Base-by-base conservation (phyloP, 2,888 invertebrate genomes). In the Oscheius sp. region DNA sequence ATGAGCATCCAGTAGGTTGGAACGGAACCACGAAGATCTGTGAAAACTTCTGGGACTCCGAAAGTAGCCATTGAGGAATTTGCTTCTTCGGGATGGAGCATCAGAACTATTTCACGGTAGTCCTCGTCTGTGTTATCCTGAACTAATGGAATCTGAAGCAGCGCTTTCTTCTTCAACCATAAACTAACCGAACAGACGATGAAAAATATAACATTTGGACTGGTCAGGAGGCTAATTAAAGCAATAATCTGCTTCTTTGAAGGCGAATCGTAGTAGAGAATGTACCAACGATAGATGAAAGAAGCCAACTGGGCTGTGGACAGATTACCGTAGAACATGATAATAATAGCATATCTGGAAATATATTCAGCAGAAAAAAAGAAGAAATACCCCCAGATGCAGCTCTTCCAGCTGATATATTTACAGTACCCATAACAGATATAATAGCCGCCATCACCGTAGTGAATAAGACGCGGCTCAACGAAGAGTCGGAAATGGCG, bases 51-150 rank as follows among this genome's bases (percentile, higher is more conserved):
- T 5, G 43, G 43, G 18, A 23, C 43, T 2, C 9, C 43, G 21
- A 43, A 43, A 2, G 41, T n/a, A 6, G 35, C 35, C 23, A 21
- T 21, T 13, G 41, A n/a, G 2, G n/a, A 13, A 1, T 61, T 18
- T 3, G 18, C 61, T n/a, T 41, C 61, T n/a, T 61, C 61, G 1
- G 61, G 61, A 45, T 61, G 61, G 23, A 61, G n/a, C 21, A 41
- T 16, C 6, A 23, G 41, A 18, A 61, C 41, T 13, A 18, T 43
- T 12, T n/a, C 43, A 7, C 23, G 13, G 43, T 41, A 61, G 21
- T 41, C 43, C 12, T 43, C 25, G 7, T 18, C 23, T 41, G 41
- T 41, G 21, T 23, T 35, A 9, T 35, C 35, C 5, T 6, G 35
- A 6, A 35, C 9, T 9, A 35, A 35, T 6, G 35, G 35, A 9